Base-by-base conservation (phyloP, 2,888 invertebrate species). In the Chloroclystis v-ata region DNA sequence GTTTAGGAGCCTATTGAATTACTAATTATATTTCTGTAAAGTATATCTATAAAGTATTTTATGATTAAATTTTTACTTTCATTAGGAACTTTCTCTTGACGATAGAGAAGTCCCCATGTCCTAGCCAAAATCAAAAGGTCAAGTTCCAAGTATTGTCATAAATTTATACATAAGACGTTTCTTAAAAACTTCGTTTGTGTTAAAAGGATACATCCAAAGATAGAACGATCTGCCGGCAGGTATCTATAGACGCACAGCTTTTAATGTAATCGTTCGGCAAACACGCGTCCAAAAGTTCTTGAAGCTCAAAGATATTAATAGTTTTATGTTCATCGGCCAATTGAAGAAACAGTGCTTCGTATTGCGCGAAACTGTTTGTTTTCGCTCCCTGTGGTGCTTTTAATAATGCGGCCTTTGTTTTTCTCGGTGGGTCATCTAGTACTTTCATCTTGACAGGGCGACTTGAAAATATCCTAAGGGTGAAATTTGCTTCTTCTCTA, bases 221-320 rank as follows among this genome's bases (percentile, higher is more conserved):
- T 1, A 97, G 89, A 12, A 97, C 93, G 6, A 97, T 95, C 81
- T 97, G 96, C 49, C 96, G 89, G 69, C 97, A 97, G 1, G 97
- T 96, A 76, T 97, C 97, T 62, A 97, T 92, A 10, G 95, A 95
- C 1, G 97, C 96, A 75, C 97, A 97, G 63, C 97, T 97, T 71
- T 97, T 97, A 58, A 97, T 96, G 65, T 97, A 97, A 83, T 97
- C 97, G 72, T 97, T 97, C 0, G 97, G 97, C 47, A 97, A 88
- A 75, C 97, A 97, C 1, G 95, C 95, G 66, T 97, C 97, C 20
- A 97, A 79, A 11, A 97, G 81, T 72, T 97, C 97, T 75, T 97
- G 96, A 4, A 97, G 86, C 73, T 97, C 97, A 69, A 97, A 97
- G 2, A 96, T 94, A 66, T 96, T 96, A 16, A 97, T 95, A 0